Evolutionary conservation across 2,797 vertebrate genomes (phyloP), one percentile per base, ranked within the genome.

Genomic region (Hephaestus fuliginosus): DNA sequence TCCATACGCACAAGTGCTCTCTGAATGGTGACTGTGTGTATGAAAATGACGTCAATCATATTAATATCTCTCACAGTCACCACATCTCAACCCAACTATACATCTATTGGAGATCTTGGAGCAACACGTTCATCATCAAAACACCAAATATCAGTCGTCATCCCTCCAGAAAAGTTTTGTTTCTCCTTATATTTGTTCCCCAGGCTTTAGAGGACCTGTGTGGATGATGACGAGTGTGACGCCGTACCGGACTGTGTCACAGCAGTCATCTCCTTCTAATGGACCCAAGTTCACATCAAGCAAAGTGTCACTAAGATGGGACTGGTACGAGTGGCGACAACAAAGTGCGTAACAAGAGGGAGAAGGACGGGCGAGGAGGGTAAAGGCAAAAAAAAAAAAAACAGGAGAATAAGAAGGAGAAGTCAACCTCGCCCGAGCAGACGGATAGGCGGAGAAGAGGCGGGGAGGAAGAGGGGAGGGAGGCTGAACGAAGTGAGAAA

Each of bases 401-500:
- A 61, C 61, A 63, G 3, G 25, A 41, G 22, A 70, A 25, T 18
- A 28, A 75, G 69, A 69, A 39, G 46, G 30, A 57, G 56, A 84
- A 80, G 65, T 75, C 43, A 33, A 49, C 52, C 41, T 69, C 7
- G 15, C 48, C 43, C 62, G 20, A 76, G 51, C 69, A 84, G 80
- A 78, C 65, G 76, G 58, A 69, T 43, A 44, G 84, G 76, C 8
- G 39, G 70, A 6, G 2, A 82, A 30, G 77, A 86, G 51, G 66
- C 17, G 36, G 74, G 44, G 60, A 70, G 46, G 63, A 49, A 53
- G 51, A 52, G 18, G 17, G 53, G 48, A 30, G 70, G 22, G 61
- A 44, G 64, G 22, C 9, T 46, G 76, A 80, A 65, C 0, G 14
- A 66, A 68, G 75, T 60, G 78, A 77, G 80, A 74, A 84, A 81